These are phyloP conservation scores for Acanthosepion lycidas DNA, from an alignment of 2,888 invertebrate species.

Conservation along the genomic window DNA sequence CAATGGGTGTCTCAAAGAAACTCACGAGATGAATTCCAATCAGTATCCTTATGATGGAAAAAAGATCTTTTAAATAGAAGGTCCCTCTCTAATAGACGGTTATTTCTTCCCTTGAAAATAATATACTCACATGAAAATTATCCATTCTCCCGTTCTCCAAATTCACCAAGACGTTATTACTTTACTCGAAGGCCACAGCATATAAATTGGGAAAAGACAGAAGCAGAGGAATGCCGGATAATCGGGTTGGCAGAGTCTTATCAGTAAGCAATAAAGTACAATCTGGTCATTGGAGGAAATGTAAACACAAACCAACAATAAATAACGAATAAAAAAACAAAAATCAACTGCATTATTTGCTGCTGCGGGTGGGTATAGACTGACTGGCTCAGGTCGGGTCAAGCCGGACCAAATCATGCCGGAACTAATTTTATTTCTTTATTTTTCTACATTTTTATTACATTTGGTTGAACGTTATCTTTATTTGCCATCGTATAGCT, in stretches of 20 bases:
- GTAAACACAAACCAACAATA: neutral
- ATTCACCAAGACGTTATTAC: too few species aligned
- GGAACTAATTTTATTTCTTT: neutral
- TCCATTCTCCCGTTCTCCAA: too few species aligned
- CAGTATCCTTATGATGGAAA: too few species aligned
- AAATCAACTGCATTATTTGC: neutral
- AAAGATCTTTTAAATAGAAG: too few species aligned
- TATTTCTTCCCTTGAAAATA: too few species aligned
- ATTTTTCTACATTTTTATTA: neutral
- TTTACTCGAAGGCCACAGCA: too few species aligned
- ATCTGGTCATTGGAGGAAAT: neutral
- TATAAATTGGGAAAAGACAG: neutral
- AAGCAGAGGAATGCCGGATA: too few species aligned
- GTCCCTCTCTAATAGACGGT: too few species aligned
- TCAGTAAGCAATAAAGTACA: neutral
- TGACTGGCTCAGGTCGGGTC: neutral
- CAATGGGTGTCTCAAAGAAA: too few species aligned
- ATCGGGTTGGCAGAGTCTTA: neutral
- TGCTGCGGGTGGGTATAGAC: neutral
- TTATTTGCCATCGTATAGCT: neutral
- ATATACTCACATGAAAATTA: too few species aligned
- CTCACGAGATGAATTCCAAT: too few species aligned
- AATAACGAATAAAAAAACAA: neutral
- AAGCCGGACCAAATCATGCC: neutral
- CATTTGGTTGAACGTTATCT: neutral